Conservation (phyloP, 92 coral and sea anemone species). For the Pocillopora meandrina region DNA sequence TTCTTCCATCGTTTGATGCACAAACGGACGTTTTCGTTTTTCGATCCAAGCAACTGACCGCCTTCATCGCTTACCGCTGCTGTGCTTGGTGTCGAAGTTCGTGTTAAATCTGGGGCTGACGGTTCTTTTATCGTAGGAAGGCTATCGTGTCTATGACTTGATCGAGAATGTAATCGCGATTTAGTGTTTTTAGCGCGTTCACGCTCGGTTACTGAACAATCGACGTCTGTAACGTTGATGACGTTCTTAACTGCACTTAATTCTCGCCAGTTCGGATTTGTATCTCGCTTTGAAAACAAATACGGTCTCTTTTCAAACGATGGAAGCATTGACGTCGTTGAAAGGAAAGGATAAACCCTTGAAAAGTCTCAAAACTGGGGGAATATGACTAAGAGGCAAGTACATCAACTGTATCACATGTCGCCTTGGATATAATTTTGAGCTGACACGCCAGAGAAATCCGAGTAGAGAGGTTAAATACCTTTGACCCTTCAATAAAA, state of each 20-base stretch:
- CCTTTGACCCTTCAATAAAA: conserved; percentile 30
- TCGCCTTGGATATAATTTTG: not conserved
- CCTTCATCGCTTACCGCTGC: conserved; percentile 9
- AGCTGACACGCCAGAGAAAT: conserved; percentile 22
- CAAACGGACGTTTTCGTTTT: conserved; percentile 12
- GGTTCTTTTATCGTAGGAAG: conserved; percentile 32
- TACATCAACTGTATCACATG: not conserved
- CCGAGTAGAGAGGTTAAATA: conserved; percentile 9
- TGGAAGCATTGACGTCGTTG: conserved; percentile 1
- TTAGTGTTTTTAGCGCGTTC: conserved; percentile 14
- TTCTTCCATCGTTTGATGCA: conserved; percentile 34
- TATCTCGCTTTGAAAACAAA: conserved; percentile 22
- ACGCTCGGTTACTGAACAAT: conserved; percentile 11
- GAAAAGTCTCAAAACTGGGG: not conserved
- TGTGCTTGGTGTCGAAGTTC: not conserved
- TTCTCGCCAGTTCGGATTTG: conserved; percentile 21
- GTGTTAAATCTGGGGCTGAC: not conserved
- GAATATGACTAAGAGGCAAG: not conserved
- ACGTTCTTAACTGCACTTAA: conserved; percentile 4
- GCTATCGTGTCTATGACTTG: conserved; percentile 12
- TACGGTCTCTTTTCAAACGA: conserved; percentile 33
- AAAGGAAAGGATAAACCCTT: not conserved
- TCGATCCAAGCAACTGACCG: conserved; percentile 1
- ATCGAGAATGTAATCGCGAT: conserved; percentile 31
- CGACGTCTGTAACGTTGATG: not conserved